Evolutionary conservation across 1,140 invertebrate genomes (phyloP).

Genomic region (Leptoteleia sp.): DNA sequence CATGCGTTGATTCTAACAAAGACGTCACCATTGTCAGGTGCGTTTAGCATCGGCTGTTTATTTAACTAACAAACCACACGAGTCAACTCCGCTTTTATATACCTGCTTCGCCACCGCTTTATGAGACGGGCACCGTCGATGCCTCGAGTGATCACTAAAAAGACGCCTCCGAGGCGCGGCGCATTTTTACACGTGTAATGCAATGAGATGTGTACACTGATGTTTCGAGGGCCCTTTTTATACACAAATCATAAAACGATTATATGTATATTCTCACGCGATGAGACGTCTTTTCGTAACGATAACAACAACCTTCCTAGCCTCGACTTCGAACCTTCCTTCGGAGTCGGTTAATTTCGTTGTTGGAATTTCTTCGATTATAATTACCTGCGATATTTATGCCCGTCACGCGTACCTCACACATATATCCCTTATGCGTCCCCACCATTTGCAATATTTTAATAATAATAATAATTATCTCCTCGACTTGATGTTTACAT

Average conservation of each 20-base stretch:
- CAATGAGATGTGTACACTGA: conserved; percentile 45
- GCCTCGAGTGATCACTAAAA: conserved; percentile 24
- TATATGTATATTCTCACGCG: no score
- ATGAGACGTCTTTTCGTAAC: no score
- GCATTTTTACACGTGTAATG: conserved; percentile 57
- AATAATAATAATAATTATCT: no score
- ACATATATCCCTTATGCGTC: no score
- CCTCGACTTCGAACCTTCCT: no score
- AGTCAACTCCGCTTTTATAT: conserved; percentile 51
- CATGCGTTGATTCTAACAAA: conserved; percentile 63
- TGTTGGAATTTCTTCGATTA: no score
- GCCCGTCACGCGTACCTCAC: no score
- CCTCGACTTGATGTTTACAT: no score
- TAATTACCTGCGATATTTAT: no score
- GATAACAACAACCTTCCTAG: no score
- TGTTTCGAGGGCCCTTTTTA: conserved; percentile 51
- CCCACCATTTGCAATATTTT: no score
- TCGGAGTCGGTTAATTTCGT: no score
- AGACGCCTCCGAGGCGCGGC: conserved; percentile 13
- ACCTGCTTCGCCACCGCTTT: conserved; percentile 43
- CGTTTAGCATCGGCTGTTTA: conserved; percentile 71
- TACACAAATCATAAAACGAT: conserved; percentile 49
- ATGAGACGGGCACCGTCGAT: conserved; percentile 18
- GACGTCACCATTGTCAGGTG: conserved; percentile 65
- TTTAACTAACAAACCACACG: conserved; percentile 76